phyloP scores from a whole-genome alignment of 2,797 vertebrate species.

The Anabas testudineus region DNA sequence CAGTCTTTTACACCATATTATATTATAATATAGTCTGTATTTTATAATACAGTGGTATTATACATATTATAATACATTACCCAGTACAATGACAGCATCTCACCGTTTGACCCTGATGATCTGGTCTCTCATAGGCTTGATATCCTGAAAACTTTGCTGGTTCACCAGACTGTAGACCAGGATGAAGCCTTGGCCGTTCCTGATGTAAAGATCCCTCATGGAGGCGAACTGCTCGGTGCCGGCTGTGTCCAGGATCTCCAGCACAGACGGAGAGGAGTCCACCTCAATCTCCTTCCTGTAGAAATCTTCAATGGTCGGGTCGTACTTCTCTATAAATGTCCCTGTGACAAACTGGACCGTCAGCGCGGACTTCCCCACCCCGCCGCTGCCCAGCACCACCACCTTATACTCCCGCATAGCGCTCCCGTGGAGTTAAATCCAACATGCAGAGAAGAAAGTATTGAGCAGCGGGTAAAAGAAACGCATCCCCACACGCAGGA shows the following conservation, averaged over 20 bases:
- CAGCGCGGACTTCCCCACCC: conserved; percentile 94
- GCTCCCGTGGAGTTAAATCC: conserved; percentile 45
- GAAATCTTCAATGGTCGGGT: conserved; percentile 95
- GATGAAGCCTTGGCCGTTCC: conserved; percentile 96
- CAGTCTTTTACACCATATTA: conserved; percentile 8
- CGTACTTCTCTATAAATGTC: conserved; percentile 97
- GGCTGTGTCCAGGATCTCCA: conserved; percentile 96
- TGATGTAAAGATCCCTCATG: conserved; percentile 96
- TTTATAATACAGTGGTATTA: background rate
- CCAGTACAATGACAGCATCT: conserved; percentile 15
- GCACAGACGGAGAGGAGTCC: conserved; percentile 94
- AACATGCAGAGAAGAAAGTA: conserved; percentile 55
- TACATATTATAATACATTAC: no score
- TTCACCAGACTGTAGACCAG: conserved; percentile 96
- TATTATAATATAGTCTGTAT: background rate
- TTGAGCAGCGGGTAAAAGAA: conserved; percentile 22
- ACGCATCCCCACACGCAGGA: conserved; percentile 45
- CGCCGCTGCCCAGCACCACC: conserved; percentile 94
- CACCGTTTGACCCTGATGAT: conserved; percentile 95
- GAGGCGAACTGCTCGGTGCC: conserved; percentile 97
- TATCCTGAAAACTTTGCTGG: conserved; percentile 96
- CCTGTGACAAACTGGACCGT: conserved; percentile 97
- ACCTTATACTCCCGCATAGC: conserved; percentile 95
- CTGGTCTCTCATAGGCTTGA: conserved; percentile 97
- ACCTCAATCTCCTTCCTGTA: conserved; percentile 96